Base-by-base conservation (phyloP, 2,888 invertebrate species). In the Fragum sueziense region DNA sequence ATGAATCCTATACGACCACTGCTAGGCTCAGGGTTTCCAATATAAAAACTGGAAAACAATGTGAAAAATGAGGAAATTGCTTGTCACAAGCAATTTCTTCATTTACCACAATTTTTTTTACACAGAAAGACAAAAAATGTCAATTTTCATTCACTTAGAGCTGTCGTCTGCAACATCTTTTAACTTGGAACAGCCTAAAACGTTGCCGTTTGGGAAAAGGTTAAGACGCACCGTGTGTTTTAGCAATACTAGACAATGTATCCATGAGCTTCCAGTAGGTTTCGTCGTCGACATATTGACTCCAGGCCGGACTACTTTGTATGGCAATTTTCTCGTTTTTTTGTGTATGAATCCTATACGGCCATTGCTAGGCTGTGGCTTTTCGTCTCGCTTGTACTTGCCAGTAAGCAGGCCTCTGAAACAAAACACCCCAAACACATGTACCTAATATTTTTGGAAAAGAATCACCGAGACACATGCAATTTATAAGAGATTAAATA, bases 351-450 rank as follows among this genome's bases (percentile, higher is more conserved):
- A 33, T 22, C 62, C 62, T 25, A 62, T 62, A 31, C 62, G 31
- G 1, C 62, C 33, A 62, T n/a, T 62, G 6, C 22, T 31, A n/a
- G 31, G 29, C n/a, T 79, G 74, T 11, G 74, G 82, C 31, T 51
- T 62, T 51, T 59, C 65, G 7, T 80, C 78, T n/a, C 79, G 70
- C 59, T 85, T 79, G 54, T 81, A 87, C 68, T 87, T 87, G 31
- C 87, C 85, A 20, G 85, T 83, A 22, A 85, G 34, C 7, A 85
- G 17, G 11, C 85, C 85, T n/a, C 87, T 85, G 70, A 22, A 70
- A 67, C 37, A 11, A 31, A 29, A n/a, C 37, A 37, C 37, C 37
- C 14, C 37, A 9, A 47, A 27, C 20, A 61, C 61, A 61, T n/a
- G 9, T 41, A 14, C 41, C 9, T 9, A 41, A 41, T 11, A 17